Evolutionary conservation across 2,797 vertebrate genomes (phyloP).

Genomic region (Falco peregrinus): DNA sequence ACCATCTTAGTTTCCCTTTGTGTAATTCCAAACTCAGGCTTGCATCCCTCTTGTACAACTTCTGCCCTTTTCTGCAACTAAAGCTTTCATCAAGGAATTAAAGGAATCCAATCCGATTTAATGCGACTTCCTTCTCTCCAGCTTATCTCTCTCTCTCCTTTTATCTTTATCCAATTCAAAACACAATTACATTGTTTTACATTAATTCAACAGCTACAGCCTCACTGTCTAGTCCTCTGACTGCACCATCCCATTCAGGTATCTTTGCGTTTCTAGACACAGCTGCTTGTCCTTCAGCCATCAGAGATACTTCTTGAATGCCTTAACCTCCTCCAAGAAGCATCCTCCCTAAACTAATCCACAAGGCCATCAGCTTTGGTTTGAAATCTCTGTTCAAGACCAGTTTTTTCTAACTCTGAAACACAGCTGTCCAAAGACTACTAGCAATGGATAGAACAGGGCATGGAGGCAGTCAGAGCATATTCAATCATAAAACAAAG

Average conservation of each 20-base stretch:
- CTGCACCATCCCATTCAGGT: not conserved
- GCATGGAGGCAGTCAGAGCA: not conserved
- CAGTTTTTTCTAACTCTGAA: not conserved
- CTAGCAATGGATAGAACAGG: not conserved
- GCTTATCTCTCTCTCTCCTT: not conserved
- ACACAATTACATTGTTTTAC: not conserved
- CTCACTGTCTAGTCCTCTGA: not conserved
- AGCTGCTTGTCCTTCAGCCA: not conserved
- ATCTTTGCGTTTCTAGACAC: not conserved
- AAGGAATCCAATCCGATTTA: constrained; percentile 35
- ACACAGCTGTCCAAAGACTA: not conserved
- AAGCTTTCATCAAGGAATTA: constrained; percentile 62
- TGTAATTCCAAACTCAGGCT: not conserved
- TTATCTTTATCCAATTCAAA: constrained; percentile 20
- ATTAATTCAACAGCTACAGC: not conserved
- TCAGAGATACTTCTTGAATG: not conserved
- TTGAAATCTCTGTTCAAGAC: not conserved
- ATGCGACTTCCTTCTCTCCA: not conserved
- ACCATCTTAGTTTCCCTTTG: not conserved
- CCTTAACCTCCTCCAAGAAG: not conserved
- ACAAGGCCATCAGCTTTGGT: not conserved
- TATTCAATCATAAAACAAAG: not conserved
- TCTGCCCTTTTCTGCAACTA: constrained; percentile 25
- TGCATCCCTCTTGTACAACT: constrained; percentile 7
- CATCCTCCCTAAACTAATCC: not conserved